Evolutionary conservation across 2,888 invertebrate genomes (phyloP).

Genomic region (Troglohyphantes excavatus): DNA sequence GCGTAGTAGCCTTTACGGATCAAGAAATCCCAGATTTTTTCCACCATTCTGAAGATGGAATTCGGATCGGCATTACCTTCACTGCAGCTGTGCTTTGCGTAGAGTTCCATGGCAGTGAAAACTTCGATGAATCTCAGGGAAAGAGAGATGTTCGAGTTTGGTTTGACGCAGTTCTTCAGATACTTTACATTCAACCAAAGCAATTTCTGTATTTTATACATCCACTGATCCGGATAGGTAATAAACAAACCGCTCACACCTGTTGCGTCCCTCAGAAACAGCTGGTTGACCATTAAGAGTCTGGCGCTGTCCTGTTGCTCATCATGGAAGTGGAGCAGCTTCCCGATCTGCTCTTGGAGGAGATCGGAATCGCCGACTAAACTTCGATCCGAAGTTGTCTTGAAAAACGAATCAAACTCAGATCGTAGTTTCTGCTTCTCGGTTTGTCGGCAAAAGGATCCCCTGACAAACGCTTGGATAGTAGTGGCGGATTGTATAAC

Average conservation of each 20-base stretch:
- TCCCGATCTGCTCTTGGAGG: slow-evolving; percentile 86
- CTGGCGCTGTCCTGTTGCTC: slow-evolving; percentile 87
- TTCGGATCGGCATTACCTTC: not conserved
- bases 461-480: slow-evolving; percentile 91
- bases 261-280: slow-evolving; percentile 62
- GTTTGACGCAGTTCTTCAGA: slow-evolving; percentile 65
- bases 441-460: slow-evolving; percentile 86
- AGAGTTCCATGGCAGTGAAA: slow-evolving; percentile 64
- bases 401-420: slow-evolving; percentile 86
- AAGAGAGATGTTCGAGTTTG: slow-evolving; percentile 63
- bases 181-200: slow-evolving; percentile 61
- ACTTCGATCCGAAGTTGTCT: slow-evolving; percentile 71
- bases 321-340: slow-evolving; percentile 91
- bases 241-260: slow-evolving; percentile 26
- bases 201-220: slow-evolving; percentile 71
- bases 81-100: slow-evolving; percentile 14
- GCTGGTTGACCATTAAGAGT: slow-evolving; percentile 84
- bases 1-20: slow-evolving; percentile 86
- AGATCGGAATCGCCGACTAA: slow-evolving; percentile 84
- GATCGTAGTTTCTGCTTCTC: slow-evolving; percentile 86
- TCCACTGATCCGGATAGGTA: slow-evolving; percentile 37
- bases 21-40: slow-evolving; percentile 80
- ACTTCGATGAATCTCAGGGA: slow-evolving; percentile 79
- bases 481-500: slow-evolving; percentile 86
- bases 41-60: slow-evolving; percentile 33